phyloP scores from a whole-genome alignment of 2,888 invertebrate species.

The Diabrotica balteata region DNA sequence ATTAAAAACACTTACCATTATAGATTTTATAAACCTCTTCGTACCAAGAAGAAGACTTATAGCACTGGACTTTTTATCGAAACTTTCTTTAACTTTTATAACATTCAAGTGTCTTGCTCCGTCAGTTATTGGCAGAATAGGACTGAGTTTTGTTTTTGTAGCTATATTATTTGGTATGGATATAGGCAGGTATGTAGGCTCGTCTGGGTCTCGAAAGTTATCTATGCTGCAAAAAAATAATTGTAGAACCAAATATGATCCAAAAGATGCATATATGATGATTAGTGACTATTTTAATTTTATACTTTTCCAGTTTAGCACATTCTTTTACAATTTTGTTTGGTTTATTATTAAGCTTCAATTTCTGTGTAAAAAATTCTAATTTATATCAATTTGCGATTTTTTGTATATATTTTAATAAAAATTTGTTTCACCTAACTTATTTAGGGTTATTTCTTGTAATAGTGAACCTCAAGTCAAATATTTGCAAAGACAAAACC shows the following conservation, averaged over 20 bases:
- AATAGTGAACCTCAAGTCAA: no score
- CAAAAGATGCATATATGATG: no score
- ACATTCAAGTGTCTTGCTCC: slow-evolving; percentile 32
- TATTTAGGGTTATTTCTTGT: no score
- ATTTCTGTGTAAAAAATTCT: no score
- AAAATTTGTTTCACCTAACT: no score
- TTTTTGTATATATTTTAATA: no score
- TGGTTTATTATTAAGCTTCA: no score
- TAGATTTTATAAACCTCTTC: slow-evolving; percentile 32
- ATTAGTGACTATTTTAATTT: no score
- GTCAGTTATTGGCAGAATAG: slow-evolving; percentile 25
- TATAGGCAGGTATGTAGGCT: slow-evolving; percentile 28
- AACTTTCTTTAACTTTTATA: slow-evolving; percentile 24
- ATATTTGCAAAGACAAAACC: no score
- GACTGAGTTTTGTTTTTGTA: slow-evolving; percentile 31
- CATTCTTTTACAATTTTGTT: no score
- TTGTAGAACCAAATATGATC: not conserved
- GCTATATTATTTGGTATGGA: slow-evolving; percentile 32
- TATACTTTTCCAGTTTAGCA: no score
- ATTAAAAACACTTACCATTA: slow-evolving; percentile 29
- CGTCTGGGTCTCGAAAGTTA: slow-evolving; percentile 25
- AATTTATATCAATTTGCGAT: no score
- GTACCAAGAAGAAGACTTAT: slow-evolving; percentile 27
- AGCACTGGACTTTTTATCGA: slow-evolving; percentile 23
- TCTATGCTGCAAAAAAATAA: slow-evolving; percentile 27